Percentiles rank a stretch among this genome's conserved stretches.
Evolutionary conservation across 2,797 vertebrate species (phyloP).

Genomic region (Clarias platycephalus): DNA sequence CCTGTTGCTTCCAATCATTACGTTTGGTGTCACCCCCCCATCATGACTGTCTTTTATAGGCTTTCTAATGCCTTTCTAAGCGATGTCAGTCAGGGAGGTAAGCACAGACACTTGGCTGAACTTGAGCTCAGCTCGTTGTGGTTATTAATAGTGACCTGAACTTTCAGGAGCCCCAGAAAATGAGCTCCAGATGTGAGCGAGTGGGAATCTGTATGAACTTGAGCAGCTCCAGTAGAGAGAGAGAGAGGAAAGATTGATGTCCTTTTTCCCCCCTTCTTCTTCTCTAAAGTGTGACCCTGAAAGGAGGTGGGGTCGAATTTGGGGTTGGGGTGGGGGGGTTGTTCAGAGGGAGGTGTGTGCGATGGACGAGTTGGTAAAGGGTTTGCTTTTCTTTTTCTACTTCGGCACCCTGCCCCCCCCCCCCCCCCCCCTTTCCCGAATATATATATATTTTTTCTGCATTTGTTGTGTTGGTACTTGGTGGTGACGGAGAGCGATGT

Average conservation of each 20-base stretch:
- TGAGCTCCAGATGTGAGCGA: conserved; percentile 83
- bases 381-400: conserved; percentile 25
- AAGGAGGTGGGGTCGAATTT: neutral
- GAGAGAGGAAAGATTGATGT: conserved; percentile 43
- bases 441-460: neutral
- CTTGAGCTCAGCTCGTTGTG: conserved; percentile 76
- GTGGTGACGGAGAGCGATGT: conserved; percentile 15
- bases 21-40: neutral
- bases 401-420: neutral
- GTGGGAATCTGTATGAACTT: conserved; percentile 37
- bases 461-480: neutral
- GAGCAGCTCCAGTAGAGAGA: conserved; percentile 21
- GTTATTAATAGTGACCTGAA: conserved; percentile 84
- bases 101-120: conserved; percentile 83
- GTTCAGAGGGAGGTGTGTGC: neutral
- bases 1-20: neutral
- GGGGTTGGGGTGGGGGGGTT: neutral
- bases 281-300: conserved; percentile 32
- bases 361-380: neutral
- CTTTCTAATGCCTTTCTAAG: conserved; percentile 42
- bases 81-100: conserved; percentile 74
- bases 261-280: conserved; percentile 18
- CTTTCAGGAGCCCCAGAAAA: conserved; percentile 83
- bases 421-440: too few species aligned
- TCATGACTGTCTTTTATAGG: neutral